These are phyloP conservation scores for Argynnis bischoffii DNA, from an alignment of 2,888 invertebrate species.

Conservation along the genomic window DNA sequence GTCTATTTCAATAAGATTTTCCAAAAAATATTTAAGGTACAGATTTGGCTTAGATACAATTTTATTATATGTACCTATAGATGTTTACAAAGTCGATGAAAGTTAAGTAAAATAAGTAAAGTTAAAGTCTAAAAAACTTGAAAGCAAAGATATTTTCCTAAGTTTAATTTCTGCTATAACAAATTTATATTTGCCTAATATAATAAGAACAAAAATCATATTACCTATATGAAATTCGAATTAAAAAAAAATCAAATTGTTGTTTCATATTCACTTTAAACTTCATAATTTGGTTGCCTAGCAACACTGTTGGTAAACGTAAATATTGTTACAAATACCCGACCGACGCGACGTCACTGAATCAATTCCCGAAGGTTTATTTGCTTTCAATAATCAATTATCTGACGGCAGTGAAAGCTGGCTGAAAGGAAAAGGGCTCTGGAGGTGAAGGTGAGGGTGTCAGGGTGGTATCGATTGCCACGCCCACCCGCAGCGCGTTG, in stretches of 20 bases:
- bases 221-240: too few relatives aligned
- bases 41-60: too few relatives aligned
- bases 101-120: too few relatives aligned
- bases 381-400: slow-evolving; percentile 28
- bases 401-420: slow-evolving; percentile 32
- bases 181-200: too few relatives aligned
- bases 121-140: too few relatives aligned
- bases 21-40: too few relatives aligned
- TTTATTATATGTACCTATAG: too few relatives aligned
- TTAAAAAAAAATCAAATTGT: neutral
- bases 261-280: neutral
- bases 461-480: slow-evolving; percentile 87
- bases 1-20: too few relatives aligned
- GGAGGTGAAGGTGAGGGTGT: slow-evolving; percentile 54
- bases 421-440: slow-evolving; percentile 58
- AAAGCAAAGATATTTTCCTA: too few relatives aligned
- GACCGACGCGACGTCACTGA: slow-evolving; percentile 5
- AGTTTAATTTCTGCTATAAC: too few relatives aligned
- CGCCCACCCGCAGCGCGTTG: slow-evolving; percentile 84
- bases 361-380: slow-evolving; percentile 22
- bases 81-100: too few relatives aligned
- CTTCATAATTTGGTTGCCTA: slow-evolving; percentile 1
- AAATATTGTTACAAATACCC: slow-evolving; percentile 6
- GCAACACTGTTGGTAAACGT: slow-evolving; percentile 15
- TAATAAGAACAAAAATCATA: too few relatives aligned